phyloP scores from a whole-genome alignment of 2,888 invertebrate species.

The Athetis lepigone region DNA sequence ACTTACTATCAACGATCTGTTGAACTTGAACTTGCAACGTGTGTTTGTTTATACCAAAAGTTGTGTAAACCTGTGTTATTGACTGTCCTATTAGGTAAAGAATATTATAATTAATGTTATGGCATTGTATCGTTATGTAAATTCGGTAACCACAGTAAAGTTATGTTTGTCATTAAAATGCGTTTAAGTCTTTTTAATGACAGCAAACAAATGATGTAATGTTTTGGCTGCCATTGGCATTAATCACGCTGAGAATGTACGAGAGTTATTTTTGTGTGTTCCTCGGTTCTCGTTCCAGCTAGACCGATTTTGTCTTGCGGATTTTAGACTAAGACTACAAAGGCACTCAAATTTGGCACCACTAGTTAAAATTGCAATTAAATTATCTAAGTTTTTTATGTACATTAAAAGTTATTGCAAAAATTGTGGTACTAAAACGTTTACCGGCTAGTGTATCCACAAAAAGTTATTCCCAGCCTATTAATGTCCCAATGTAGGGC shows the following conservation, averaged over 20 bases:
- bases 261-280: background rate
- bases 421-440: too few relatives aligned
- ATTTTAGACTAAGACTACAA: too few relatives aligned
- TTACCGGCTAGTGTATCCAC: too few relatives aligned
- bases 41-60: conserved; percentile 31
- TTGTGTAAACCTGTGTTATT: conserved; percentile 13
- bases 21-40: conserved; percentile 64
- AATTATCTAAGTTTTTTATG: too few relatives aligned
- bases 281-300: background rate
- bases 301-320: background rate
- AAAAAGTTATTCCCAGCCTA: too few relatives aligned
- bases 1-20: conserved; percentile 37
- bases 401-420: too few relatives aligned
- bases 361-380: too few relatives aligned
- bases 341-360: too few relatives aligned
- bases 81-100: background rate
- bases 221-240: conserved; percentile 23
- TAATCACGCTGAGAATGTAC: background rate
- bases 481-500: too few relatives aligned
- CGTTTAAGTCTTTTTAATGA: conserved; percentile 41
- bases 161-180: conserved; percentile 36
- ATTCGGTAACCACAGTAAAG: conserved; percentile 20
- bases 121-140: conserved; percentile 13
- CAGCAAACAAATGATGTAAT: conserved; percentile 19
- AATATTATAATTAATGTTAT: conserved; percentile 5